Evolutionary conservation across 1,140 invertebrate species (phyloP).

Genomic region (Sitodiplosis mosellana): DNA sequence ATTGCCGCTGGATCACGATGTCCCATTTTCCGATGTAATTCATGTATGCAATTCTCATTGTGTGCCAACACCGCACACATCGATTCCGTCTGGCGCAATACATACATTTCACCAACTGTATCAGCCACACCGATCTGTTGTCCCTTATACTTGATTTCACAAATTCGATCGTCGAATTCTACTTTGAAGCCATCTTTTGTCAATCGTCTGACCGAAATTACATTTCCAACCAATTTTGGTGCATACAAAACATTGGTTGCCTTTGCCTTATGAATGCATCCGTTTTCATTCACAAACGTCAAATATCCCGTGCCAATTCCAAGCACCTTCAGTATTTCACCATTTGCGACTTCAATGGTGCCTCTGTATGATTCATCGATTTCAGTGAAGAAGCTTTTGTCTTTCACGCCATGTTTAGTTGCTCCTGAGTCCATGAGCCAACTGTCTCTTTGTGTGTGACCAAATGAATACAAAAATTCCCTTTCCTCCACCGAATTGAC

Average conservation of each 20-base stretch:
- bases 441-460: not conserved
- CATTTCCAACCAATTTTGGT: constrained; percentile 19
- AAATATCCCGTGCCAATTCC: not conserved
- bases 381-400: not conserved
- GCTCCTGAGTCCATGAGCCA: not conserved
- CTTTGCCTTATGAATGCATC: not conserved
- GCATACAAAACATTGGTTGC: constrained; percentile 17
- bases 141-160: constrained; percentile 7
- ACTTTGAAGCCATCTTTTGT: constrained; percentile 13
- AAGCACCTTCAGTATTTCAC: not conserved
- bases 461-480: not conserved
- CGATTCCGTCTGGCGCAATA: constrained; percentile 3
- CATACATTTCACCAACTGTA: constrained; percentile 9
- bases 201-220: constrained; percentile 19
- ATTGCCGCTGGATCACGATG: constrained; percentile 25
- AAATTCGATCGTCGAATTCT: constrained; percentile 13
- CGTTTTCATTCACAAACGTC: not conserved
- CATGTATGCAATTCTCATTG: not conserved
- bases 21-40: constrained; percentile 22
- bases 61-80: constrained; percentile 3
- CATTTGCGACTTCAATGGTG: not conserved
- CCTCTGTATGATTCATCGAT: not conserved
- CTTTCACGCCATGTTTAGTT: not conserved
- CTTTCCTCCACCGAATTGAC: not conserved
- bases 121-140: constrained; percentile 11